Base-by-base conservation (phyloP, 2,888 invertebrate species). In the Ornithoptera alexandrae region DNA sequence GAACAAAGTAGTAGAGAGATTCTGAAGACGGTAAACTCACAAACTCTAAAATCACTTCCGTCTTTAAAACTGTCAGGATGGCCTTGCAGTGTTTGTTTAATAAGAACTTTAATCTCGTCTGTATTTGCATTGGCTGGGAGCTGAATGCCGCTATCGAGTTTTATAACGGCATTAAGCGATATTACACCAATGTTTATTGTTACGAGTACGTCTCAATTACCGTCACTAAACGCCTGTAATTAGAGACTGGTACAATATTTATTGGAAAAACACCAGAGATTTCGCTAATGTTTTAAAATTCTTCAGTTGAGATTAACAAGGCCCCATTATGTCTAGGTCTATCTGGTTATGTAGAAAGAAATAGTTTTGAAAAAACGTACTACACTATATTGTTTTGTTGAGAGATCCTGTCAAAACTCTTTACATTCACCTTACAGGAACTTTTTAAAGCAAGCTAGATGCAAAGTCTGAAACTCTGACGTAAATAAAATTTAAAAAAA, bases 121-220 rank as follows among this genome's bases (percentile, higher is more conserved):
- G 62, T 77, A 80, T 84, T 82, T 82, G 79, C 79, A 78, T 79
- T 80, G 79, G 78, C 78, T 74, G 73, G 72, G 75, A 72, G 72
- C 71, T 66, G 68, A 72, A 72, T 69, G 74, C 68, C 69, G 71
- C 67, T 78, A 74, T 75, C 75, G 75, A 75, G 76, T 78, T 75
- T 73, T 78, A 78, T 77, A 78, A 80, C 76, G 75, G 76, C 76
- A 78, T 76, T 72, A 72, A 74, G 46, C 15, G 46, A 62, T 70
- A 66, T 63, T 57, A 62, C 58, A 65, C 58, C 62, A 46, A 69
- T 70, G 73, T 63, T 75, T 72, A 78, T 78, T 78, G 77, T 78
- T 76, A 75, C 30, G 30, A 30, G 30, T 30, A 30, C 75, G 71
- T 77, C 78, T 81, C 76, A 81, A 82, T 83, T 82, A 80, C 74